Evolutionary conservation across 2,113 vertebrate genomes (phyloP), one percentile per base, ranked within the genome.

Genomic region (Puffinus mauretanicus): DNA sequence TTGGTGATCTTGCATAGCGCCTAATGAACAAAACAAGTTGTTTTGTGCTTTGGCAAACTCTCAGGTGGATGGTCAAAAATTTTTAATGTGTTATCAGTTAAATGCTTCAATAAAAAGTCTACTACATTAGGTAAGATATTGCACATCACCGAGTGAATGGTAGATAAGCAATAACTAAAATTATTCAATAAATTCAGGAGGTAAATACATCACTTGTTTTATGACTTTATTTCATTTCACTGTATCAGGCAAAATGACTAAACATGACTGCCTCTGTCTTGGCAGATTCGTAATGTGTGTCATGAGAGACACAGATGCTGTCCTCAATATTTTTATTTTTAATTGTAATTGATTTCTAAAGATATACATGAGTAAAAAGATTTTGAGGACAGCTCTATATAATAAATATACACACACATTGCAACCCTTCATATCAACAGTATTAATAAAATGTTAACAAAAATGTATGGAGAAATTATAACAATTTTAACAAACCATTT

Each of bases 401-500:
- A 71, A 60, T 83, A 91, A 75, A 25, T n/a, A 30, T 34, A 64
- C 8, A 58, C 29, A 61, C 14, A 49, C 22, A 46, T 9, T 76
- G 15, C 46, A 88, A 36, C 16, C 20, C n/a, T 93, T 82, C 46
- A 46, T 70, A 90, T 62, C 42, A 82, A n/a, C 6, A 12, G 12
- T 60, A 73, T 82, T 88, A 88, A 77, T 47, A 93, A 93, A 94
- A 61, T 80, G 58, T 71, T 95, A 65, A 88, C 16, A 85, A 93
- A 96, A 85, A 34, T 49, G 8, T 90, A 62, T 54, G 54, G 49
- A 66, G 58, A 89, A 93, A 94, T 96, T 91, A 85, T 30, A 94
- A 62, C 25, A 89, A 73, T 96, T 97, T 97, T 90, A 97, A 82
- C 32, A 92, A 91, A 83, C 8, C 19, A 88, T 95, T 97, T 79